Evolutionary conservation across 2,797 vertebrate species (phyloP), one percentile per base, ranked within the genome.

Genomic region (Anabacerthia variegaticeps): DNA sequence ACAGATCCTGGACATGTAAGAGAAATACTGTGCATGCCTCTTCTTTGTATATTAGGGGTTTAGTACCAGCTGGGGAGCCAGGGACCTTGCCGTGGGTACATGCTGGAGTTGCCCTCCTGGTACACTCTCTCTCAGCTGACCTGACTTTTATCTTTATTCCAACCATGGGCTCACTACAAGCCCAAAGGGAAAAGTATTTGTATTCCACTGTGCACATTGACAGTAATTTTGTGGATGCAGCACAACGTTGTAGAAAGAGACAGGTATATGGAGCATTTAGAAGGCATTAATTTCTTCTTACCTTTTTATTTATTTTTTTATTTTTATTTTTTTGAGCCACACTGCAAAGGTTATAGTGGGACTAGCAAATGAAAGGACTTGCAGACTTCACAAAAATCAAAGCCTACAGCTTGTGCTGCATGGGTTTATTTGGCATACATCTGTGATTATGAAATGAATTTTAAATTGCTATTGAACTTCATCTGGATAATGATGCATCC

Each of bases 401-500:
- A 83, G 11, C 49, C 73, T 85, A 21, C 36, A 82, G 48, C 43
- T 93, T 92, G 54, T 89, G 59, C 65, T 82, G 81, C 68, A 19
- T 3, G 14, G 30, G 16, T 67, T 74, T 96, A 92, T 85, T 90
- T 93, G 59, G 61, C 28, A 65, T 85, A 82, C 44, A 66, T 66
- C 30, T 65, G 36, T 22, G 77, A 76, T 97, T 97, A 90, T 58
- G 90, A 95, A 97, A 96, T 61, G 3, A 36, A 61, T 82, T 96
- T 95, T 63, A 89, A 81, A 88, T 78, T 74, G 34, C 68, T 95
- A 95, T 90, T 80, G 86, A 93, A 88, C 68, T 80, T 88, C 63
- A 54, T 91, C 39, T 78, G 74, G 54, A 67, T 92, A 74, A 61
- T 69, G 68, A 89, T 93, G 89, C 83, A 85, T 79, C 54, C 32